A percentile compares a stretch with the other conserved stretches of the same genome.
phyloP scores from a whole-genome alignment of 2,113 vertebrate species.

The Nannospalax galili region DNA sequence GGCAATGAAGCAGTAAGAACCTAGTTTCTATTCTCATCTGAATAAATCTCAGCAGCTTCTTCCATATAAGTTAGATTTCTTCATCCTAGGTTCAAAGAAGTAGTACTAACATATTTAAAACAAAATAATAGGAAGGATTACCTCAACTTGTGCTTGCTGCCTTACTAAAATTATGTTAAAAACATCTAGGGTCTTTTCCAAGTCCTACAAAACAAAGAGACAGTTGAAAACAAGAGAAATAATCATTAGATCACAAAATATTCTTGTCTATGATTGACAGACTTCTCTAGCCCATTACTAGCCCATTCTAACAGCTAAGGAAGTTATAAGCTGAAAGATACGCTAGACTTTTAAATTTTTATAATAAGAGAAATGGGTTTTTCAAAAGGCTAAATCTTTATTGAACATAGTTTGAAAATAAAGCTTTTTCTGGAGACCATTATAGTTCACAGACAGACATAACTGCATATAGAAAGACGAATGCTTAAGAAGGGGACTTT shows the following conservation, averaged over 20 bases:
- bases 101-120: constrained; percentile 10
- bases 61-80: neutral
- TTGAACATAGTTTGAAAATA: neutral
- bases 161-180: constrained; percentile 95
- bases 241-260: neutral
- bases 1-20: constrained; percentile 34
- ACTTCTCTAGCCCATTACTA: neutral
- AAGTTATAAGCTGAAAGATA: neutral
- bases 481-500: neutral
- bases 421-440: constrained; percentile 26
- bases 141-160: constrained; percentile 97
- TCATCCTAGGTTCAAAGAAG: neutral
- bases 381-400: neutral
- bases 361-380: constrained; percentile 4
- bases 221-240: neutral
- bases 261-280: neutral
- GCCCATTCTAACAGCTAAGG: no score
- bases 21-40: neutral
- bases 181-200: constrained; percentile 95
- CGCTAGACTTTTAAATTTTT: neutral
- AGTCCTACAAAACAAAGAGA: constrained; percentile 86
- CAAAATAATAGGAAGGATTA: constrained; percentile 79
- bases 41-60: constrained; percentile 37
- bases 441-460: neutral
- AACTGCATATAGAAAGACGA: constrained; percentile 35